Evolutionary conservation across 1,140 invertebrate genomes (phyloP).

Genomic region (Saccostrea echinata): DNA sequence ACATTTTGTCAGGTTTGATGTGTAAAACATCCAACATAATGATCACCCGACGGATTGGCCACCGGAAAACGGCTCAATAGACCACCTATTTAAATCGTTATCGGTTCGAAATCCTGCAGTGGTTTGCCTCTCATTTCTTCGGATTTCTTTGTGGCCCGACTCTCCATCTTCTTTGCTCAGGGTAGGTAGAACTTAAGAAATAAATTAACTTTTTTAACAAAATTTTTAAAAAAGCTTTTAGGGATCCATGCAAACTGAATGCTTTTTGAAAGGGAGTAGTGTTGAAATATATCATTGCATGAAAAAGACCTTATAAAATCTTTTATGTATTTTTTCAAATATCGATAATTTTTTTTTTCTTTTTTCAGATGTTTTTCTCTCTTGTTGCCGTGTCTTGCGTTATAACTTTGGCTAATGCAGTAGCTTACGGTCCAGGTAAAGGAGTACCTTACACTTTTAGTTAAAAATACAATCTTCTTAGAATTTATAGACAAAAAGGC

Average conservation of each 20-base stretch:
- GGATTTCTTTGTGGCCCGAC: background rate
- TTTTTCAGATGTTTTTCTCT: background rate
- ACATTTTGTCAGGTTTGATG: background rate
- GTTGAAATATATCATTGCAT: too few species aligned
- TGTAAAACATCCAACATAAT: background rate
- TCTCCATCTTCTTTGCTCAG: background rate
- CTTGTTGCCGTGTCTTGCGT: background rate
- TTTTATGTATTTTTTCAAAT: too few species aligned
- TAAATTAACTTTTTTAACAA: too few species aligned
- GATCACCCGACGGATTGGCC: background rate
- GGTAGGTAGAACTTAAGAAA: background rate
- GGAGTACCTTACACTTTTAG: too few species aligned
- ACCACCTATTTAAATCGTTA: background rate
- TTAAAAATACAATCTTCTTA: too few species aligned
- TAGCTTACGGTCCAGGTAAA: background rate
- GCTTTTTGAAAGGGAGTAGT: too few species aligned
- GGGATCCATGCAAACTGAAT: too few species aligned
- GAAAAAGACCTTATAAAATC: too few species aligned
- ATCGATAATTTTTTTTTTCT: background rate
- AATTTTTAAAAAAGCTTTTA: too few species aligned
- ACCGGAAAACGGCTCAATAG: background rate
- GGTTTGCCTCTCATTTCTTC: background rate
- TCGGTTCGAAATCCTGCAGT: background rate
- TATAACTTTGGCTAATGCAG: background rate
- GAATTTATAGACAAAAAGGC: too few species aligned